These are phyloP conservation scores for Leptinotarsa defecta DNA, from an alignment of 1,140 invertebrate species.

Conservation along the genomic window DNA sequence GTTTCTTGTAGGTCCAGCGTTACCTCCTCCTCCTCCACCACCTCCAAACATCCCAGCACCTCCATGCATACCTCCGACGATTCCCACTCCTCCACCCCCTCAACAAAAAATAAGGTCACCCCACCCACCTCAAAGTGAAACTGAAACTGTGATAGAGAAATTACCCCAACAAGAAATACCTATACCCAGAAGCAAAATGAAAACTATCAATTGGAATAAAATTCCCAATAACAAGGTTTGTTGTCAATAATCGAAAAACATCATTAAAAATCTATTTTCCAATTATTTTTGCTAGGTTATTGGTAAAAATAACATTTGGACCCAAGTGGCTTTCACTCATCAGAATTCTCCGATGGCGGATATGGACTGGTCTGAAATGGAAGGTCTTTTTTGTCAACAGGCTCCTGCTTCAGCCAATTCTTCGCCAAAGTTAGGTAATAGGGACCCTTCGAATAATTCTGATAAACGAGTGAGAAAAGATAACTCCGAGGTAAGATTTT, in stretches of 20 bases:
- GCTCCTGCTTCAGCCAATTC: constrained; percentile 64
- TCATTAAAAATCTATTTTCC: too few relatives aligned
- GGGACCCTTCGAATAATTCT: constrained; percentile 58
- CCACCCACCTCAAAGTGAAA: constrained; percentile 54
- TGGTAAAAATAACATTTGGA: constrained; percentile 91
- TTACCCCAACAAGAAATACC: constrained; percentile 87
- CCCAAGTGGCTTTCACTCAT: constrained; percentile 81
- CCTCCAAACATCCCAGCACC: constrained; percentile 59
- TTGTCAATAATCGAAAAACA: background rate
- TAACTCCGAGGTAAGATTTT: constrained; percentile 61
- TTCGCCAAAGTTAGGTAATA: constrained; percentile 61
- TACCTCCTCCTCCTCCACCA: constrained; percentile 57
- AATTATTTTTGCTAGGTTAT: constrained; percentile 63
- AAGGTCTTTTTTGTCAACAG: constrained; percentile 90
- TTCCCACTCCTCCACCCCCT: constrained; percentile 51
- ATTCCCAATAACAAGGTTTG: constrained; percentile 83
- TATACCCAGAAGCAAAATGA: constrained; percentile 90
- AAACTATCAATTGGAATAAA: constrained; percentile 93
- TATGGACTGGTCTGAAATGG: constrained; percentile 90
- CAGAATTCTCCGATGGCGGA: constrained; percentile 78
- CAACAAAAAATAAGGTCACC: constrained; percentile 52
- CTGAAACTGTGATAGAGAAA: constrained; percentile 45
- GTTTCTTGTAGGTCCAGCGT: constrained; percentile 30
- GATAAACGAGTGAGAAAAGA: constrained; percentile 70
- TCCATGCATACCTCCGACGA: constrained; percentile 46